Percentiles rank a stretch among this genome's conserved stretches.
phyloP scores from a whole-genome alignment of 2,797 vertebrate species.

The Lepilemur septentrionalis region DNA sequence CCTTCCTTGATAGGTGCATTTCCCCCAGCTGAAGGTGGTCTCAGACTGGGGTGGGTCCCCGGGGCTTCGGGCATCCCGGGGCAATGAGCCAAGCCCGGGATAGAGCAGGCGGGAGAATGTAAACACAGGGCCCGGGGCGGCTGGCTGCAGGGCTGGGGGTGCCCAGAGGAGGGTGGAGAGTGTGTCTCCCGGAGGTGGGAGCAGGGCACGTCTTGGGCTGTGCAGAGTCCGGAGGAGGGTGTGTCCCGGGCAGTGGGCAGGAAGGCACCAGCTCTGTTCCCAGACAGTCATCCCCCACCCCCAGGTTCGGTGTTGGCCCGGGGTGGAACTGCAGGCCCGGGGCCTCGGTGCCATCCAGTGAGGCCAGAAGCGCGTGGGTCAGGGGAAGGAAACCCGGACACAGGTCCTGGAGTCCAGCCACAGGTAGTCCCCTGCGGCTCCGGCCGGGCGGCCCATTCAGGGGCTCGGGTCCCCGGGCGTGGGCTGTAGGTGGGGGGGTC shows the following conservation, averaged over 20 bases:
- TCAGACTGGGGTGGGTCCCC: neutral
- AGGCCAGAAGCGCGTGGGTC: neutral
- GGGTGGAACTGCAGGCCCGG: neutral
- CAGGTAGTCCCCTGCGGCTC: neutral
- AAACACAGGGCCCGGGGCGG: neutral
- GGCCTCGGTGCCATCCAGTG: neutral
- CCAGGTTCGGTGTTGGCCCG: neutral
- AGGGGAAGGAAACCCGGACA: neutral
- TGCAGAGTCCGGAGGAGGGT: neutral
- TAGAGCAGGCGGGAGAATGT: neutral
- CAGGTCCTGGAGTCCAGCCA: slow-evolving; percentile 23
- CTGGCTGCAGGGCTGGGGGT: neutral
- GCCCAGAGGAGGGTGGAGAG: neutral
- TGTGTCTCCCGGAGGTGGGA: neutral
- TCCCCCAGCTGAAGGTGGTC: neutral
- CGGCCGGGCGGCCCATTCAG: neutral
- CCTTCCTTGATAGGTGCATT: neutral
- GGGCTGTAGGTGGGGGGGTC: neutral
- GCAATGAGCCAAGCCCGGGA: neutral
- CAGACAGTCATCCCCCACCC: neutral
- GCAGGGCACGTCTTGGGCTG: neutral
- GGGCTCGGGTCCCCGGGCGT: neutral
- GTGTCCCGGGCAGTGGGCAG: neutral
- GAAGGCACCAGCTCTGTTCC: neutral
- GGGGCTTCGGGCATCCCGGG: neutral